A percentile compares a stretch with the other conserved stretches of the same genome.
Evolutionary conservation across 2,113 vertebrate genomes (phyloP).

Genomic region (Atrichornis clamosus): DNA sequence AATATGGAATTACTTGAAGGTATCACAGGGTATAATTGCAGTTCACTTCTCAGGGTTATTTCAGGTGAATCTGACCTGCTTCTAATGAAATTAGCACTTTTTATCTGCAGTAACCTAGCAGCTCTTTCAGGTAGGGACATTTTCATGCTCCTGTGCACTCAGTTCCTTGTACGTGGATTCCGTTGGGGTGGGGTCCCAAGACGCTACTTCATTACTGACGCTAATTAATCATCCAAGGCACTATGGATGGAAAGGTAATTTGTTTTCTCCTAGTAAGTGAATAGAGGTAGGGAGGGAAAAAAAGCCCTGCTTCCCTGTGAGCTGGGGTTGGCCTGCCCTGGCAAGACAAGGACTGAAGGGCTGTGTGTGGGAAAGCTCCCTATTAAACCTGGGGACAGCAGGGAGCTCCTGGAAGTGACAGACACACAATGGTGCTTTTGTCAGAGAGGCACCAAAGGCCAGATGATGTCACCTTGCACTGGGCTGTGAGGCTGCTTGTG

Average conservation of each 20-base stretch:
- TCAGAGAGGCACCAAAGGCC: slow-evolving; percentile 32
- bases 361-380: slow-evolving; percentile 56
- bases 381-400: slow-evolving; percentile 54
- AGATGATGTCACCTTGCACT: slow-evolving; percentile 58
- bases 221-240: slow-evolving; percentile 42
- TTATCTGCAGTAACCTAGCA: slow-evolving; percentile 14
- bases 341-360: neutral
- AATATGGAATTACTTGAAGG: neutral
- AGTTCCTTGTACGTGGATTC: neutral
- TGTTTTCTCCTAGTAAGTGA: slow-evolving; percentile 21
- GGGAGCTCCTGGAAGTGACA: slow-evolving; percentile 52
- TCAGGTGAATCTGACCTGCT: slow-evolving; percentile 57
- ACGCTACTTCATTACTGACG: slow-evolving; percentile 4
- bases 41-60: slow-evolving; percentile 14
- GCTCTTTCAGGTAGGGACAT: neutral
- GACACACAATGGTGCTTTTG: slow-evolving; percentile 50
- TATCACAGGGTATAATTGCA: neutral
- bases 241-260: neutral
- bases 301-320: neutral
- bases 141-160: neutral
- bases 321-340: neutral
- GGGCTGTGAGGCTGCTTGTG: neutral
- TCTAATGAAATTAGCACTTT: slow-evolving; percentile 50
- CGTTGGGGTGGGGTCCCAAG: neutral
- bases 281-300: slow-evolving; percentile 1